phyloP scores from a whole-genome alignment of 64 coral and sea anemone species.

The Astreopora myriophthalma region DNA sequence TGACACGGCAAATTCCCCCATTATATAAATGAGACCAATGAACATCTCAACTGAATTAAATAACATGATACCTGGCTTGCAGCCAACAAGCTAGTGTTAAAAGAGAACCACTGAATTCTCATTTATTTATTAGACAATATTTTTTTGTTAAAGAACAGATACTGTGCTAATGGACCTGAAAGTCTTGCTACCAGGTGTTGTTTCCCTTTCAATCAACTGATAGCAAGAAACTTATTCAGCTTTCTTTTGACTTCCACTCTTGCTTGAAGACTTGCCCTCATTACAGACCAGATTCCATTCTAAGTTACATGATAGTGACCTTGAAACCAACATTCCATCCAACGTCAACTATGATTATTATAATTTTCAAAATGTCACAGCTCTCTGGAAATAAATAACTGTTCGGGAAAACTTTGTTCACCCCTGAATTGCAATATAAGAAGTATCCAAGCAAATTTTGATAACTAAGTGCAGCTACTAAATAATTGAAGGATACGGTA shows the following conservation, averaged over 20 bases:
- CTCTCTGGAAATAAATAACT: not conserved
- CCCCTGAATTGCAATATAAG: too few relatives aligned
- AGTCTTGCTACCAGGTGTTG: not conserved
- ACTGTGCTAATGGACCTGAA: not conserved
- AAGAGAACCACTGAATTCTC: too few relatives aligned
- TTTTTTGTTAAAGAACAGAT: too few relatives aligned
- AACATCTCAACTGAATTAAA: too few relatives aligned
- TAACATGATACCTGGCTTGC: too few relatives aligned
- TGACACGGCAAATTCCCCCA: too few relatives aligned
- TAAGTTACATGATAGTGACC: not conserved
- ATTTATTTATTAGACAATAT: too few relatives aligned
- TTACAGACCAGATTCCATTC: not conserved
- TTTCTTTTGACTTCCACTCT: not conserved
- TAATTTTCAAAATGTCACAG: conserved; percentile 3
- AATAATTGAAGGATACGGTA: conserved; percentile 60
- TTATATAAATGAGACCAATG: too few relatives aligned
- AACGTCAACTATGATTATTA: conserved; percentile 7
- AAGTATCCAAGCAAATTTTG: too few relatives aligned
- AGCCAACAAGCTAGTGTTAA: too few relatives aligned
- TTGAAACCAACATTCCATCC: conserved; percentile 5
- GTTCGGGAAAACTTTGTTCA: conserved; percentile 24
- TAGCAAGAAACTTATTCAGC: not conserved
- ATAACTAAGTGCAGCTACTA: conserved; percentile 5
- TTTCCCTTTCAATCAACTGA: not conserved
- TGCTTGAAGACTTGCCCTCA: not conserved